phyloP scores from a whole-genome alignment of 2,888 invertebrate genomes.

The Micropterix aruncella region DNA sequence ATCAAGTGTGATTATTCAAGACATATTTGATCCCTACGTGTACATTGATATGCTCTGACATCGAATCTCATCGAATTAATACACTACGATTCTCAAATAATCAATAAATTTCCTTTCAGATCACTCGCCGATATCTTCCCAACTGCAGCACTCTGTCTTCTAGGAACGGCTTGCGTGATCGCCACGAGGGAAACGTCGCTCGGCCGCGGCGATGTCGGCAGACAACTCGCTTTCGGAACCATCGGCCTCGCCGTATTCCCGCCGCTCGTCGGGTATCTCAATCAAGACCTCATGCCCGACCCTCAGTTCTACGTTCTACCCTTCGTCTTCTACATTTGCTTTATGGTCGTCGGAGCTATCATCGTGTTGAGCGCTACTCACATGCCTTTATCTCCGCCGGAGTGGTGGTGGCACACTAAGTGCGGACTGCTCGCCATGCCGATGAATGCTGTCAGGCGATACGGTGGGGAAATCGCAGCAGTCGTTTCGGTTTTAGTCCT shows the following conservation, averaged over 20 bases:
- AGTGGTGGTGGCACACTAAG: constrained; percentile 81
- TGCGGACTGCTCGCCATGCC: constrained; percentile 64
- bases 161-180: constrained; percentile 67
- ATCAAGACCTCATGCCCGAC: constrained; percentile 21
- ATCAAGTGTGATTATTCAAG: too few species aligned
- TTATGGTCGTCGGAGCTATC: constrained; percentile 40
- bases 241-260: constrained; percentile 59
- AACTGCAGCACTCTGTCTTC: constrained; percentile 52
- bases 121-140: constrained; percentile 65
- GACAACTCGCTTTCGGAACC: constrained; percentile 63
- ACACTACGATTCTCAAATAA: too few species aligned
- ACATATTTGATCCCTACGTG: too few species aligned
- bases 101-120: constrained; percentile 21
- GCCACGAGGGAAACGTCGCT: constrained; percentile 69
- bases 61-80: too few species aligned
- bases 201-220: constrained; percentile 65
- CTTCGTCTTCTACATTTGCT: constrained; percentile 41
- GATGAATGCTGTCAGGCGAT: constrained; percentile 64
- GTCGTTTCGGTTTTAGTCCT: constrained; percentile 53
- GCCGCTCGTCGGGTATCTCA: constrained; percentile 37
- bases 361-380: constrained; percentile 40
- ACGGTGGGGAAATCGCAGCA: constrained; percentile 59
- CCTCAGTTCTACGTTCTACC: constrained; percentile 36
- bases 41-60: too few species aligned
- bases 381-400: constrained; percentile 69